These are phyloP conservation scores for Cordilura impudica DNA, from an alignment of 2,888 invertebrate genomes.

Conservation along the genomic window DNA sequence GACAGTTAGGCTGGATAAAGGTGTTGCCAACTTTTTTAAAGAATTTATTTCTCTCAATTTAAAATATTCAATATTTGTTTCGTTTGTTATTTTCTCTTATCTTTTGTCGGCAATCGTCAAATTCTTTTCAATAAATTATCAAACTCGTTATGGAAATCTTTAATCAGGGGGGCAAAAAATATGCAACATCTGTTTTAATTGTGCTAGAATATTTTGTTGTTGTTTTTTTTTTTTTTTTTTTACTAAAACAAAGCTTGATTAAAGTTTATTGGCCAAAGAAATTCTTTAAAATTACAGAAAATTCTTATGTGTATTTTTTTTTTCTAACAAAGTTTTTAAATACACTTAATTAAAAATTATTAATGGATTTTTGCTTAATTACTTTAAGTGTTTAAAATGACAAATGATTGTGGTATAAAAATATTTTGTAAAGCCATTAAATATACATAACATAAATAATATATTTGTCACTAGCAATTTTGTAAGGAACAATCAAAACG, in stretches of 20 bases:
- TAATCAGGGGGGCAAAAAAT: background rate
- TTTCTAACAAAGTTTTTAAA: background rate
- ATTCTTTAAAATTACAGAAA: background rate
- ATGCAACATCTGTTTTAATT: background rate
- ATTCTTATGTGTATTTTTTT: background rate
- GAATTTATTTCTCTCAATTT: background rate
- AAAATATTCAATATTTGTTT: background rate
- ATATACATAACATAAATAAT: background rate
- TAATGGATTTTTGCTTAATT: constrained; percentile 6
- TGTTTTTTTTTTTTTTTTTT: background rate
- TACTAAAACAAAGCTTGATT: background rate
- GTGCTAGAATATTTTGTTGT: no score
- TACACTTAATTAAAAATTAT: constrained; percentile 3
- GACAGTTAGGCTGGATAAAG: no score
- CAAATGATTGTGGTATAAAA: background rate
- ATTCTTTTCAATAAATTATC: background rate
- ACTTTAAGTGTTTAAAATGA: background rate
- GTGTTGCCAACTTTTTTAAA: background rate
- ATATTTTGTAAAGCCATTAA: no score
- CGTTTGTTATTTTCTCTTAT: background rate
- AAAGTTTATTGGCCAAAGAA: background rate
- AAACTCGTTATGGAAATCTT: background rate
- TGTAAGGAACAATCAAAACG: background rate
- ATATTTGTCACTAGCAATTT: background rate
- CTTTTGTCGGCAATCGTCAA: no score